phyloP scores from a whole-genome alignment of 2,113 vertebrate species.

The Anhinga anhinga region DNA sequence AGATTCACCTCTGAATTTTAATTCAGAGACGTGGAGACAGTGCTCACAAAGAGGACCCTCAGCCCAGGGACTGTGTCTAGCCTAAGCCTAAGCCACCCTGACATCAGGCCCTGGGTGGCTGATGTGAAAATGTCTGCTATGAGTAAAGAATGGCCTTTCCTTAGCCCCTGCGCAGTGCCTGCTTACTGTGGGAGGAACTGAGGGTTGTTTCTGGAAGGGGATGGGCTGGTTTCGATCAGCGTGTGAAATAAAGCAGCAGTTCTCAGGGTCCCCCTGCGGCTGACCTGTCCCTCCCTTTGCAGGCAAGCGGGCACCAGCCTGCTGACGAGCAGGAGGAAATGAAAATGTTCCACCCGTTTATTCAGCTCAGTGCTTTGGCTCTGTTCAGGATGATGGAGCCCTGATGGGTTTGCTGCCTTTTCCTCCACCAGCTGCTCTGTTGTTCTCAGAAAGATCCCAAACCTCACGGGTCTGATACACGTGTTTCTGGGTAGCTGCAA shows the following conservation, averaged over 20 bases:
- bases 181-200: not conserved
- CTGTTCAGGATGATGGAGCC: not conserved
- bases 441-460: not conserved
- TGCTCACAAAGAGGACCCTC: not conserved
- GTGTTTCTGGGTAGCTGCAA: not conserved
- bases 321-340: not conserved
- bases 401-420: not conserved
- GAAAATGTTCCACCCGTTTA: not conserved
- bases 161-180: accelerated
- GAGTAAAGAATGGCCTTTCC: not conserved
- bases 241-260: not conserved
- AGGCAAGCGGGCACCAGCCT: not conserved
- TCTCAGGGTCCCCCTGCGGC: not conserved
- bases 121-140: not conserved
- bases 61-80: not conserved
- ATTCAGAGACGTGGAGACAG: accelerated
- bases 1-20: not conserved
- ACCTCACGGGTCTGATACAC: accelerated
- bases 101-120: not conserved
- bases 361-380: not conserved
- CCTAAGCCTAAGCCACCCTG: not conserved
- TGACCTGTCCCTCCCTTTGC: not conserved
- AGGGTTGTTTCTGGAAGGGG: not conserved
- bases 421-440: not conserved
- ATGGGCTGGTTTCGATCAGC: not conserved